Base-by-base conservation (phyloP, 2,113 vertebrate genomes). In the Silurus glanis region DNA sequence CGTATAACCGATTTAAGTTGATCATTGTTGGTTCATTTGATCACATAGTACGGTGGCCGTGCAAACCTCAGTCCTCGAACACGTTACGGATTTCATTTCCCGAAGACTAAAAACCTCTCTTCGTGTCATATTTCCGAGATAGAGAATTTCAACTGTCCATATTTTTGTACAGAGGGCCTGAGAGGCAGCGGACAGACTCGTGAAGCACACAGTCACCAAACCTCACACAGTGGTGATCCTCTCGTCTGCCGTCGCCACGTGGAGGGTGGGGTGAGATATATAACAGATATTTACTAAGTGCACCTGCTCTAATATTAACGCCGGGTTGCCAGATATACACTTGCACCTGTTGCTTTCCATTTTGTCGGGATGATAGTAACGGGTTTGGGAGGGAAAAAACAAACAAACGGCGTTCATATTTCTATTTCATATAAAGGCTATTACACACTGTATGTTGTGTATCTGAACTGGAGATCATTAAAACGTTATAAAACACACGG, bases 361-460 rank as follows among this genome's bases (percentile, higher is more conserved):
- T 95, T 94, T 90, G 90, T 94, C 92, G 88, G 49, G 91, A 90
- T 88, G 91, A 90, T 90, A 88, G 89, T 75, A 91, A 91, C 87
- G 89, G 90, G 89, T 90, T 93, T 92, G 91, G 91, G 90, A 88
- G 92, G 92, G 90, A 87, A 37, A 37, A 37, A 37, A 37, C 37
- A 37, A 37, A 37, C 37, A 37, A 93, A 88, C 89, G 91, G 90
- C 94, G 89, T 94, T 92, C 92, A 94, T 94, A 95, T 95, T 95
- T 95, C 94, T 95, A 94, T 95, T 95, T 95, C 94, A 94, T 94
- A 95, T 95, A 95, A 94, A 94, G 93, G 94, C 92, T 95, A 94
- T 94, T 95, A 95, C 94, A 95, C 95, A 95, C 95, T 95, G 94
- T 95, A 95, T 94, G 95, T 94, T 94, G 94, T 95, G 94, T 95